A percentile compares a stretch with the other conserved stretches of the same genome.
phyloP scores from a whole-genome alignment of 2,113 vertebrate species.

The Malurus alboscapulatus region DNA sequence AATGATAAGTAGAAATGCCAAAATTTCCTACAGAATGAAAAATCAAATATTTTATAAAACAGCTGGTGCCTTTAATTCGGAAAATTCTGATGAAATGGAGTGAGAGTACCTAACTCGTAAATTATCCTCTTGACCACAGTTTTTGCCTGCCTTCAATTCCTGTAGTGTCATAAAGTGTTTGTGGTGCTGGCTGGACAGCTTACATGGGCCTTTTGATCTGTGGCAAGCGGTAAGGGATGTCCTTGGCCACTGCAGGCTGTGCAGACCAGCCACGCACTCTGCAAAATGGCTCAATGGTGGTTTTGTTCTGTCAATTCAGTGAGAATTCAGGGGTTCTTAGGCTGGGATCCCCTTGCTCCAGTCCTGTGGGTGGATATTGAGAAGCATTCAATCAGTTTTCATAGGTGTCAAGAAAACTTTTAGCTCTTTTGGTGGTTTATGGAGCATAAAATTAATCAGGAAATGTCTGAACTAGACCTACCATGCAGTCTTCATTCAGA shows the following conservation, averaged over 20 bases:
- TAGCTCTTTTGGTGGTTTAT: not conserved
- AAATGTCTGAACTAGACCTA: not conserved
- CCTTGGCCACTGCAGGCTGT: not conserved
- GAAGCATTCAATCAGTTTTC: not conserved
- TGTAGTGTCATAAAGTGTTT: not conserved
- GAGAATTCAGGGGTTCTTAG: not conserved
- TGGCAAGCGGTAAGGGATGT: not conserved
- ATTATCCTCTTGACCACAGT: not conserved
- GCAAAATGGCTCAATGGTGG: not conserved
- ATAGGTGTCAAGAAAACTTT: not conserved
- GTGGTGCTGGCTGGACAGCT: not conserved
- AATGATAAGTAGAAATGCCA: not conserved
- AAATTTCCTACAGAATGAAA: not conserved
- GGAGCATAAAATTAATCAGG: not conserved
- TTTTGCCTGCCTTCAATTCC: not conserved
- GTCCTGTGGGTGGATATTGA: not conserved
- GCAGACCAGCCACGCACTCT: not conserved
- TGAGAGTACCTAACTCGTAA: not conserved
- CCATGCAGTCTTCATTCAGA: not conserved
- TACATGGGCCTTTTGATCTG: not conserved
- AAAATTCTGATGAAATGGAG: not conserved
- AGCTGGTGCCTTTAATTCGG: not conserved
- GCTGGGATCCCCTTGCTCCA: not conserved
- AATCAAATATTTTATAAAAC: not conserved
- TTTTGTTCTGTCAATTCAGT: not conserved